Evolutionary conservation across 2,113 vertebrate species (phyloP), one percentile per base, ranked within the genome.

Genomic region (Hippocampus barbouri): DNA sequence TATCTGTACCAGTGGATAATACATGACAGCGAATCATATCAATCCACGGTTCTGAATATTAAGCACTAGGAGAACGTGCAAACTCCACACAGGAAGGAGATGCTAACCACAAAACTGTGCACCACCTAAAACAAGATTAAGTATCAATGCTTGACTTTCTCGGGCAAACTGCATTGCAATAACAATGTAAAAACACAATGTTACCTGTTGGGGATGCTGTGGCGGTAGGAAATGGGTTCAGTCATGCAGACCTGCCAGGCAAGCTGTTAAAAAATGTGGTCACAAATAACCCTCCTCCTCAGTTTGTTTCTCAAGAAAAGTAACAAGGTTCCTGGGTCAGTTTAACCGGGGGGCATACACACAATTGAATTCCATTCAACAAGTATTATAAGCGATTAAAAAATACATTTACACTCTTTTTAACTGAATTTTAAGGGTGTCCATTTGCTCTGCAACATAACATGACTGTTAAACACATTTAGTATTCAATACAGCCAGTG

Each of bases 121-220:
- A 43, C 10, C 43, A 14, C 43, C 30, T 34, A 34, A 34, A 38
- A 38, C 34, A 38, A 5, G 5, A 38, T 38, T 38, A 38, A 38
- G 5, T 38, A 38, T 38, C 5, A 38, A 45, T 4, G 10, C 10
- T 12, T 4, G 43, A 3, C 43, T 45, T 45, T 5, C 16, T 16
- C 6, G 6, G 47, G 16, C 14, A 49, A 63, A 63, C 5, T n/a
- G 20, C 4, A n/a, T 63, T 63, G 2, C 5, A 21, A 23, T 2
- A 40, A 64, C 20, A 25, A n/a, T 8, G 69, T 74, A 59, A 15
- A 14, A 15, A 56, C 20, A 69, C n/a, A 30, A 25, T 10, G 70
- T 74, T 75, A 92, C 92, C 91, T 93, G 85, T 62, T 89, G 25
- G 92, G 91, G 70, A 92, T 86, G 72, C 45, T 69, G 14, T 79